Evolutionary conservation across 1,140 invertebrate genomes (phyloP).

Genomic region (Drosophila insularis): DNA sequence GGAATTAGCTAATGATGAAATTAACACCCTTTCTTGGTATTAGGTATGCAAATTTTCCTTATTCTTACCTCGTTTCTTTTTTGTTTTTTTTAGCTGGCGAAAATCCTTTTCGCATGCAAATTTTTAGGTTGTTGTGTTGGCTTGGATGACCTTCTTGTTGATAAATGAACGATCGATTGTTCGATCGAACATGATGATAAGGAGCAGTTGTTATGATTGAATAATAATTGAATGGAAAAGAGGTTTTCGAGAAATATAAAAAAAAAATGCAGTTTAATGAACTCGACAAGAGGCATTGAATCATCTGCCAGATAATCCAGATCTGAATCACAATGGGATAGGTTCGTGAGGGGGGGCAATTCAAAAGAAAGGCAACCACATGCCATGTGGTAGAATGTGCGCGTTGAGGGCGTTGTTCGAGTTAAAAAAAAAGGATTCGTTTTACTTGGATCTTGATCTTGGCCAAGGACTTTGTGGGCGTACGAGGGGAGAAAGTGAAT

Average conservation of each 20-base stretch:
- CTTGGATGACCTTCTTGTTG: conserved; percentile 33
- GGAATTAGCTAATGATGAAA: conserved; percentile 59
- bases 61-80: neutral
- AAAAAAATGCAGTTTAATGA: conserved; percentile 39
- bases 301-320: conserved; percentile 50
- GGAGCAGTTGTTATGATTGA: conserved; percentile 43
- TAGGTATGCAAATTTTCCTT: conserved; percentile 44
- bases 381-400: conserved; percentile 55
- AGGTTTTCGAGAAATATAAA: neutral
- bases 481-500: neutral
- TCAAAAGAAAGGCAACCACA: conserved; percentile 5
- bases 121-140: neutral
- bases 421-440: conserved; percentile 42
- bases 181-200: neutral
- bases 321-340: conserved; percentile 54
- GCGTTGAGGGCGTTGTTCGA: conserved; percentile 43
- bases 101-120: conserved; percentile 46
- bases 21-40: conserved; percentile 55
- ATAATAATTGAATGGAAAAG: conserved; percentile 34
- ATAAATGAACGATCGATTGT: conserved; percentile 4
- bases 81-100: neutral
- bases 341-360: too few species aligned
- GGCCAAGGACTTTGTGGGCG: neutral
- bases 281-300: conserved; percentile 20
- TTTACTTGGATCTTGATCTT: conserved; percentile 40